Evolutionary conservation across 2,888 invertebrate genomes (phyloP), one percentile per base, ranked within the genome.

Genomic region (Himalopsyche japonica): DNA sequence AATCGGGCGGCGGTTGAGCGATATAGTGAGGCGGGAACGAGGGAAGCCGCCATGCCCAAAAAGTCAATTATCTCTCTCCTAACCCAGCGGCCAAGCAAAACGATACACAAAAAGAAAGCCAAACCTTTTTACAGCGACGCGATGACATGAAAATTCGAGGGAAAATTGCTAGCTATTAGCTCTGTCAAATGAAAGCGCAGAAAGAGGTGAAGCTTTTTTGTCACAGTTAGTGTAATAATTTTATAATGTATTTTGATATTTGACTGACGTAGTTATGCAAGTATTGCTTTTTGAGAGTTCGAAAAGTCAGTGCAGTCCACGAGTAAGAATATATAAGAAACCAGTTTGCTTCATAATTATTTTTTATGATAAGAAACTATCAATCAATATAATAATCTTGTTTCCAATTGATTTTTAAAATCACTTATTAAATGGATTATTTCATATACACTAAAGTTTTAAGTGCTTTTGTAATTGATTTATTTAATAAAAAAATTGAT

Each of bases 41-140:
- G 76, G 48, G 43, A 32, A 76, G 82, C 27, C 76, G 80, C 37
- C 30, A 37, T 34, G 20, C 76, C 76, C 37, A 43, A 76, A 82
- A 82, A 47, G 82, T 82, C 82, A 82, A 82, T 82, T 82, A 82
- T 82, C 76, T 76, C 70, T 37, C 64, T 76, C 43, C 37, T 64
- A 34, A 64, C 57, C 81, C 81, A 64, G 64, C 76, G 48, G 43
- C 70, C 76, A 47, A 76, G 82, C 76, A 76, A 76, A 76, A 43
- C 43, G 76, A 43, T 27, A 76, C 82, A 76, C 47, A 82, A 82
- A 76, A 47, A 76, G 76, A 82, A 76, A 48, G 18, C 34, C 37
- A 27, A 76, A 30, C 76, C 43, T 76, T 82, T 82, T 57, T 70
- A 10, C 24, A 70, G 27, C 70, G 76, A 15, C 32, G 82, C 76